Conservation (phyloP, 2,797 vertebrate species). For the Enteromius trimaculatus region DNA sequence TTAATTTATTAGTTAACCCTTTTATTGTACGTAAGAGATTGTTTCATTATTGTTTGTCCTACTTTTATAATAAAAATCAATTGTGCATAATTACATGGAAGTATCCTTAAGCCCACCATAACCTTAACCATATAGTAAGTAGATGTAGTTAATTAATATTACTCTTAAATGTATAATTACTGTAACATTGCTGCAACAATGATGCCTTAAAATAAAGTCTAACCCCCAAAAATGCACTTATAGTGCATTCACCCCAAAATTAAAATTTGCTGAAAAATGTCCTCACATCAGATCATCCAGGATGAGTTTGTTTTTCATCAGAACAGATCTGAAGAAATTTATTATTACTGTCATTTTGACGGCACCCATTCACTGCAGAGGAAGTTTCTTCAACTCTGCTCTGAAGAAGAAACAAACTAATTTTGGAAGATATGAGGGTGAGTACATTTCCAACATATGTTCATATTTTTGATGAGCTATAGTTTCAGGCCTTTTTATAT, state of each 20-base stretch:
- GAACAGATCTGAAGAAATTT: not conserved
- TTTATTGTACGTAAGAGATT: not conserved
- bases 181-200: not conserved
- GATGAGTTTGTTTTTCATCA: not conserved
- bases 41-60: not conserved
- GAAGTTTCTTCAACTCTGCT: not conserved
- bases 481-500: conserved; percentile 22
- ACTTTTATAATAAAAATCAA: not conserved
- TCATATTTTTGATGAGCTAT: not conserved
- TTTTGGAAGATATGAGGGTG: not conserved
- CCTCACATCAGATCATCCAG: not conserved
- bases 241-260: not conserved
- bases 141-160: not conserved
- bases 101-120: not conserved
- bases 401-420: not conserved
- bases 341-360: not conserved
- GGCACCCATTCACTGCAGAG: not conserved
- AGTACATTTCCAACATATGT: not conserved
- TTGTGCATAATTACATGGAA: not conserved
- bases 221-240: not conserved
- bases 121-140: not conserved
- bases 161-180: not conserved
- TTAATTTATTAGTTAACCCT: not conserved
- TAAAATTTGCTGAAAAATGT: not conserved
- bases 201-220: not conserved